Percentiles rank a stretch among this genome's conserved stretches.
Evolutionary conservation across 2,888 invertebrate genomes (phyloP).

Genomic region (Chalcosyrphus nemorum): DNA sequence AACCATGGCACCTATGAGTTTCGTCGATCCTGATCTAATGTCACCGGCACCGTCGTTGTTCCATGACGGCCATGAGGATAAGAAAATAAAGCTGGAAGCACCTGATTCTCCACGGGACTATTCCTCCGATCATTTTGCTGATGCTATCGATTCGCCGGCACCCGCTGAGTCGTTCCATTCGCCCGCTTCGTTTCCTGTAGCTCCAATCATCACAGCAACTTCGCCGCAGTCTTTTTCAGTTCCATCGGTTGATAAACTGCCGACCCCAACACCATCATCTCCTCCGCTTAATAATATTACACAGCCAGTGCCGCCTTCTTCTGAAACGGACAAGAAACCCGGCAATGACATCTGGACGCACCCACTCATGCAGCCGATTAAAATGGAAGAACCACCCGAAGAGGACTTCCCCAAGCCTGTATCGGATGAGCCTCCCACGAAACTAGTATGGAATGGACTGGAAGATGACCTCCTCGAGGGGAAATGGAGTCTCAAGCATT

Average conservation of each 20-base stretch:
- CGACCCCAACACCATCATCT: slow-evolving; percentile 21
- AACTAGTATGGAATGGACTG: slow-evolving; percentile 74
- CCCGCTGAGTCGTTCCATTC: slow-evolving; percentile 38
- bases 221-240: background rate
- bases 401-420: slow-evolving; percentile 48
- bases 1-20: slow-evolving; percentile 28
- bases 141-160: background rate
- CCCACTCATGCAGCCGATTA: slow-evolving; percentile 15
- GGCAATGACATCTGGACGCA: background rate
- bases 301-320: background rate
- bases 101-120: slow-evolving; percentile 41
- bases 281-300: background rate
- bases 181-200: too few species aligned
- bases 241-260: slow-evolving; percentile 23
- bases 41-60: slow-evolving; percentile 66
- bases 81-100: slow-evolving; percentile 29
- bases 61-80: slow-evolving; percentile 16
- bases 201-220: too few species aligned
- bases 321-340: background rate
- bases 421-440: slow-evolving; percentile 56
- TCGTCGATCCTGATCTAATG: slow-evolving; percentile 70
- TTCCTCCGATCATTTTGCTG: slow-evolving; percentile 27
- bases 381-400: slow-evolving; percentile 35
- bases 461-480: slow-evolving; percentile 75
- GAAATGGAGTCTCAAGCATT: slow-evolving; percentile 76